phyloP scores from a whole-genome alignment of 2,113 vertebrate species.

The Tragelaphus buxtoni region DNA sequence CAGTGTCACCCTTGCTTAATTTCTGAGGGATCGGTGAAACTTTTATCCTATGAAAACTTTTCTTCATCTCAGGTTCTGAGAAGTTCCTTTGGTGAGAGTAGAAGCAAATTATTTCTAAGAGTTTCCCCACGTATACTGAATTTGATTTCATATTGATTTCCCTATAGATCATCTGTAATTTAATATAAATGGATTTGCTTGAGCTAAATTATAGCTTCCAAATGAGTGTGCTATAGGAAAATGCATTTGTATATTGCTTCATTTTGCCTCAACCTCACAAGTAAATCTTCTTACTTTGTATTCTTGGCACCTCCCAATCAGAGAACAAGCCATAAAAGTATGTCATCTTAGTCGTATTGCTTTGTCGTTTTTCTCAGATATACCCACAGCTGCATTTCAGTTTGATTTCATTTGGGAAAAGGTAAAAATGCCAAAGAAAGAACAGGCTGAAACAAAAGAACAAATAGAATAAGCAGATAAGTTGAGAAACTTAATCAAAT shows the following conservation, averaged over 20 bases:
- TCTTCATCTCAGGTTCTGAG: not conserved
- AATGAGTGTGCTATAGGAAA: not conserved
- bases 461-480: not conserved
- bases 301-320: not conserved
- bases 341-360: not conserved
- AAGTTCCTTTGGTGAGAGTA: not conserved
- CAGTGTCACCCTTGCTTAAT: not conserved
- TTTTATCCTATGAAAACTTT: not conserved
- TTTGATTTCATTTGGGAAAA: not conserved
- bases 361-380: not conserved
- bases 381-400: not conserved
- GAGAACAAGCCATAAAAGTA: not conserved
- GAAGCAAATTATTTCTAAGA: not conserved
- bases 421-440: conserved; percentile 14
- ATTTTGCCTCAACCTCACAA: not conserved
- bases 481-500: conserved; percentile 6
- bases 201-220: not conserved
- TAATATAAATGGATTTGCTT: not conserved
- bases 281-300: not conserved
- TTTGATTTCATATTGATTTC: not conserved
- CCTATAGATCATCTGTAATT: not conserved
- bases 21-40: not conserved
- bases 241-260: not conserved
- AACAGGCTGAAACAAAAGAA: not conserved
- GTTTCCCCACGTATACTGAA: not conserved